A percentile compares a stretch with the other conserved stretches of the same genome.
Conservation (phyloP, 2,888 invertebrate species). For the Mesodorylaimus sp. region DNA sequence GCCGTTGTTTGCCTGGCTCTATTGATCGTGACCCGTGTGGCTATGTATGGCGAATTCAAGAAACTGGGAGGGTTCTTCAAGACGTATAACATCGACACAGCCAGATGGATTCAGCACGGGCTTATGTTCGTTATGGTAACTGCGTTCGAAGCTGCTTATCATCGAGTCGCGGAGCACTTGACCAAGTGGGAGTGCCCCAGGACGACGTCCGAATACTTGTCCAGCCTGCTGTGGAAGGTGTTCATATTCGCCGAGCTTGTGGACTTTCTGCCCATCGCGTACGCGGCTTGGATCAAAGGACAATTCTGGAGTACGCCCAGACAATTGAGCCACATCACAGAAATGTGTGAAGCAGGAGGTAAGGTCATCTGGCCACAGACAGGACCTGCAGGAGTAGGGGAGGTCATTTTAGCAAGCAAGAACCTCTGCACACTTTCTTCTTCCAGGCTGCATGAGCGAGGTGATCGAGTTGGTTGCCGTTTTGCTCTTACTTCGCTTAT, state of each 20-base stretch:
- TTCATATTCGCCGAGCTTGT: conserved; percentile 1
- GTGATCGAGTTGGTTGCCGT: conserved; percentile 2
- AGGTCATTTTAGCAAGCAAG: no score
- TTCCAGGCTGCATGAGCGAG: conserved; percentile 4
- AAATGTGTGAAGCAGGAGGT: conserved; percentile 2
- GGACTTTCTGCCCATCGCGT: conserved; percentile 5
- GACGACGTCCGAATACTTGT: neutral
- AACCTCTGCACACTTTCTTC: no score
- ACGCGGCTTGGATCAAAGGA: conserved; percentile 4
- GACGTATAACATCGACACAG: neutral
- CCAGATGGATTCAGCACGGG: neutral
- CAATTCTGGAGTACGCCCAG: neutral
- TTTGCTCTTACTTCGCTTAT: neutral
- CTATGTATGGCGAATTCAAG: neutral
- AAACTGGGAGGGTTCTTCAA: neutral
- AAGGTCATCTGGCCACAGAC: no score
- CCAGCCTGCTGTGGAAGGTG: conserved; percentile 1
- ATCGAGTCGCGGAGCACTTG: neutral
- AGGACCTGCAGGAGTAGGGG: no score
- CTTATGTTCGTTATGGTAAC: conserved; percentile 2
- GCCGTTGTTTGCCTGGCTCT: neutral
- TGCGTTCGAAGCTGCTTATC: neutral
- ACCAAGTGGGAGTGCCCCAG: conserved; percentile 2
- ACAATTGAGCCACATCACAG: neutral
- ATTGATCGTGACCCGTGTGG: neutral